Conservation (phyloP, 2,797 vertebrate species). For the Okamejei kenojei region DNA sequence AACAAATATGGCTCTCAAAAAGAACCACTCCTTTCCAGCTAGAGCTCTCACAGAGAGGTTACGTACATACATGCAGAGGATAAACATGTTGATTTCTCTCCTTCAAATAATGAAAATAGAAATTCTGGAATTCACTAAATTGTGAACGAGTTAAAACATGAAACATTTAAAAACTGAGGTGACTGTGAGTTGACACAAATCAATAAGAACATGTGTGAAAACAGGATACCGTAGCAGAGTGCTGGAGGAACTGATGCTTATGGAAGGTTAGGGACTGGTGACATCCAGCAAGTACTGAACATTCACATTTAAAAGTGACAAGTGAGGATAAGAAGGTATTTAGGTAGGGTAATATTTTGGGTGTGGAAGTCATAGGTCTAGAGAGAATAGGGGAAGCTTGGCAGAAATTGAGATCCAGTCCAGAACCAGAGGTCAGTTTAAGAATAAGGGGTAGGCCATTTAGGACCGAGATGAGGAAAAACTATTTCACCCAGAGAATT, state of each 20-base stretch:
- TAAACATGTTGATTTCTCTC: background rate
- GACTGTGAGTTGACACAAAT: background rate
- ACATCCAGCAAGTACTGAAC: background rate
- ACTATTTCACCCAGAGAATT: no score
- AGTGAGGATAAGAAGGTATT: background rate
- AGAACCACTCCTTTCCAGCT: background rate
- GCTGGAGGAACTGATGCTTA: background rate
- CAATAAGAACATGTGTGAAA: background rate
- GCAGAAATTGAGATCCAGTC: no score
- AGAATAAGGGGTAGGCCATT: no score
- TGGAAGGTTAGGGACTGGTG: background rate
- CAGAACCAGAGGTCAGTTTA: no score
- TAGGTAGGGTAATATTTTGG: background rate
- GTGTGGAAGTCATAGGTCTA: background rate
- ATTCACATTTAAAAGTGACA: background rate
- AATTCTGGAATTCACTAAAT: background rate
- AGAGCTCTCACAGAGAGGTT: background rate
- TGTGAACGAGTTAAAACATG: background rate
- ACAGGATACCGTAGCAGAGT: background rate
- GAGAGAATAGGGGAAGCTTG: background rate
- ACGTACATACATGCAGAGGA: background rate
- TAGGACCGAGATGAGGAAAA: no score
- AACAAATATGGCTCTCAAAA: background rate
- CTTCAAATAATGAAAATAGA: background rate
- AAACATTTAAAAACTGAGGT: background rate